These are phyloP conservation scores for Thalpophila matura DNA, from an alignment of 2,888 invertebrate species.

Conservation along the genomic window DNA sequence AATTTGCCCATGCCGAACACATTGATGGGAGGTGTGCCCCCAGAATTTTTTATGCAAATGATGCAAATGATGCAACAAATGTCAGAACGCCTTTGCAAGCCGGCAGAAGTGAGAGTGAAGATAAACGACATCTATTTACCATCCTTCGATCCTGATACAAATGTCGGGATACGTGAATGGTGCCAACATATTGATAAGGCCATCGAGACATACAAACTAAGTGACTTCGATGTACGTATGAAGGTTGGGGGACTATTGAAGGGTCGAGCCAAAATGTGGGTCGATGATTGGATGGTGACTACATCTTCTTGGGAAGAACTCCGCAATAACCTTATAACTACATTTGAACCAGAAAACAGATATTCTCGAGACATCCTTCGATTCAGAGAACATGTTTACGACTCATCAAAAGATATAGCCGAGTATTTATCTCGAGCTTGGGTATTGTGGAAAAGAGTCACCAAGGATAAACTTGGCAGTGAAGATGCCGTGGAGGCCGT, in stretches of 20 bases:
- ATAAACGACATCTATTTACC: constrained; percentile 62
- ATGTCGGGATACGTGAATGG: constrained; percentile 62
- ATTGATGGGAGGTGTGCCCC: constrained; percentile 3
- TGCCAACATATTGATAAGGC: constrained; percentile 58
- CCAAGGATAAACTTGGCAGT: constrained; percentile 55
- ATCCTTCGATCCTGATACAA: constrained; percentile 61
- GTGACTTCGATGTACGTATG: constrained; percentile 61
- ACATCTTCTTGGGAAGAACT: constrained; percentile 61
- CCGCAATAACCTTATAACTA: constrained; percentile 33
- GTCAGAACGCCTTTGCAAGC: constrained; percentile 51
- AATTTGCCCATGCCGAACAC: no score
- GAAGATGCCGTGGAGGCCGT: constrained; percentile 64
- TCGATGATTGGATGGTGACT: constrained; percentile 61
- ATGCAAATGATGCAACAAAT: constrained; percentile 43
- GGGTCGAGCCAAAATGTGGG: constrained; percentile 64
- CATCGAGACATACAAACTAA: constrained; percentile 50
- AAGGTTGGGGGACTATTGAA: constrained; percentile 62
- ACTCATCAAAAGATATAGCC: constrained; percentile 57
- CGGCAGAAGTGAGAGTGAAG: constrained; percentile 36
- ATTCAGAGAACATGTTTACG: constrained; percentile 63
- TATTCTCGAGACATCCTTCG: constrained; percentile 63
- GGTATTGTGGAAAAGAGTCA: constrained; percentile 62
- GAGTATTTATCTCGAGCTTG: constrained; percentile 63
- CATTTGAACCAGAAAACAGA: constrained; percentile 65
- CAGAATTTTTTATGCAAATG: constrained; percentile 18